A percentile compares a stretch with the other conserved stretches of the same genome.
Evolutionary conservation across 2,797 vertebrate genomes (phyloP).

Genomic region (Smutsia temminckii): DNA sequence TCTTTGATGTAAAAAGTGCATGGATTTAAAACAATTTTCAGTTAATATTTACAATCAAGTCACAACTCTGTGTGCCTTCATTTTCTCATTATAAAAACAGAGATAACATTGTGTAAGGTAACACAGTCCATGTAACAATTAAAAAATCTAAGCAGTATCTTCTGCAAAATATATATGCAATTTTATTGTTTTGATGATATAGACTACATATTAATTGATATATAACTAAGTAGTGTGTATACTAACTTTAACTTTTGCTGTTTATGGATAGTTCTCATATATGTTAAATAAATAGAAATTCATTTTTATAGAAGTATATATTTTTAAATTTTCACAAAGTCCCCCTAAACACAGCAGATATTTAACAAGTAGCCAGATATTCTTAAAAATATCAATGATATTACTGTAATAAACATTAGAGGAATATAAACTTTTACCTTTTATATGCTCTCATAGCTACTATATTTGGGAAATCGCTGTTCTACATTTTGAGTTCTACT

Average conservation of each 20-base stretch:
- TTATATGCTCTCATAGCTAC: not conserved
- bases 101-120: not conserved
- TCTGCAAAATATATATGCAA: not conserved
- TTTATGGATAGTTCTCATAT: not conserved
- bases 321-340: not conserved
- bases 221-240: not conserved
- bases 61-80: not conserved
- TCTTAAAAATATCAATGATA: not conserved
- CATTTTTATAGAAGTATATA: not conserved
- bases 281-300: not conserved
- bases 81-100: not conserved
- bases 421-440: not conserved
- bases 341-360: not conserved
- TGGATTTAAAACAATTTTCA: not conserved
- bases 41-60: not conserved
- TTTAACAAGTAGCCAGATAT: not conserved
- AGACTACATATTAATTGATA: not conserved
- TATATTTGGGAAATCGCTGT: not conserved
- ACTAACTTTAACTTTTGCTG: not conserved
- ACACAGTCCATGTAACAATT: not conserved
- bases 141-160: not conserved
- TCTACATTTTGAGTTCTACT: not conserved
- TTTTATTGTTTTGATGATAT: not conserved
- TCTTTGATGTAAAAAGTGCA: not conserved
- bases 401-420: not conserved